These are phyloP conservation scores for Indicator indicator DNA, from an alignment of 2,113 vertebrate genomes.

Conservation along the genomic window DNA sequence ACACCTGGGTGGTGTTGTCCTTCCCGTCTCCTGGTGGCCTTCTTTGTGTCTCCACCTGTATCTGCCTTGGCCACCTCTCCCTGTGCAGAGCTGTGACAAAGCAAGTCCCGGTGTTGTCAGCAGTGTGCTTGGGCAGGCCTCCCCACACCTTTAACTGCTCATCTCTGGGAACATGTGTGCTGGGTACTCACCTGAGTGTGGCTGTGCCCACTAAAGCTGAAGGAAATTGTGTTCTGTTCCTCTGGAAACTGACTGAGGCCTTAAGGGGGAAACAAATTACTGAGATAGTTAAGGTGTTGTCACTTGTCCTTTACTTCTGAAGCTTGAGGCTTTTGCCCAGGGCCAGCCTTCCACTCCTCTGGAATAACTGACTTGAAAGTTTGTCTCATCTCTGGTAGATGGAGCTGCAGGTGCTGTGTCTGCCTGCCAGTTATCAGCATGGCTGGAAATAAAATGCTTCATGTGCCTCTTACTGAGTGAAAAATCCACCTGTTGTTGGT, in stretches of 20 bases:
- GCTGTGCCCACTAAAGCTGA: neutral
- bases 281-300: neutral
- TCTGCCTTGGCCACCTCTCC: neutral
- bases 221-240: neutral
- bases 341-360: neutral
- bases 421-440: neutral
- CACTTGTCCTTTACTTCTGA: neutral
- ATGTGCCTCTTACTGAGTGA: fast-evolving
- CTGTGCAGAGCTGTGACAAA: neutral
- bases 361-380: neutral
- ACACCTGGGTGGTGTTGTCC: neutral
- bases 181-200: neutral
- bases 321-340: neutral
- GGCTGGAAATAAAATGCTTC: neutral
- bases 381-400: neutral
- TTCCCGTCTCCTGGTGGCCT: neutral
- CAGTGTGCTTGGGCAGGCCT: neutral
- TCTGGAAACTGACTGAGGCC: neutral
- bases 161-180: neutral
- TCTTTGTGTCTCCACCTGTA: neutral
- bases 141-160: neutral
- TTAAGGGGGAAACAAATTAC: too few species aligned
- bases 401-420: neutral
- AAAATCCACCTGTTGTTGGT: neutral
- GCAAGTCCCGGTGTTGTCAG: neutral